Percentiles rank a stretch among this genome's conserved stretches.
These are phyloP conservation scores for Atractosteus spatula DNA, from an alignment of 2,113 vertebrate genomes.

Conservation along the genomic window DNA sequence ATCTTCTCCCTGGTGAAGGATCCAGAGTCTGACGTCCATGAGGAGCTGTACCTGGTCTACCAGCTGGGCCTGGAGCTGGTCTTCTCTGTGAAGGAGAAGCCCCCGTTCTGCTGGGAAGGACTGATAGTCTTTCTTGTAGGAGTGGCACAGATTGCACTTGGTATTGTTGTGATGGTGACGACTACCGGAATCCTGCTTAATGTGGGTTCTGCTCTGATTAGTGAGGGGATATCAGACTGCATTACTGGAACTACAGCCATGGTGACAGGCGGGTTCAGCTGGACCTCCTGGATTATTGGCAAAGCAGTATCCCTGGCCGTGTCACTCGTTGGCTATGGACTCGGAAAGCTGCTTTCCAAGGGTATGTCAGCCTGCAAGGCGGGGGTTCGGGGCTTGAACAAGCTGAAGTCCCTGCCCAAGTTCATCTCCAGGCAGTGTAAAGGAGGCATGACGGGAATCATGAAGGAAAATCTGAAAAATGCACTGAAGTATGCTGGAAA, in stretches of 20 bases:
- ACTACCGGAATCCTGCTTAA: slow-evolving; percentile 6
- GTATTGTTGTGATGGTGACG: slow-evolving; percentile 10
- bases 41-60: slow-evolving; percentile 10
- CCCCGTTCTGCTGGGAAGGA: slow-evolving; percentile 22
- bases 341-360: slow-evolving; percentile 25
- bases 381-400: not conserved
- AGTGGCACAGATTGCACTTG: slow-evolving; percentile 20
- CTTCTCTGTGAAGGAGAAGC: slow-evolving; percentile 23
- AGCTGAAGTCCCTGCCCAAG: slow-evolving; percentile 27
- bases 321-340: slow-evolving; percentile 20
- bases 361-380: slow-evolving; percentile 8
- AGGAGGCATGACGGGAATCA: not conserved
- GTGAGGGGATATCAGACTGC: slow-evolving; percentile 21
- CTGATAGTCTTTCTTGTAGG: slow-evolving; percentile 18
- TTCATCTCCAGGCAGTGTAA: slow-evolving; percentile 9
- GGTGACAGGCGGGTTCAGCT: slow-evolving; percentile 26
- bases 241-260: not conserved
- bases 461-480: slow-evolving; percentile 26
- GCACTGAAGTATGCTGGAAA: slow-evolving; percentile 8
- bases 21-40: slow-evolving; percentile 1
- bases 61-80: slow-evolving; percentile 10
- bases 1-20: slow-evolving; percentile 1
- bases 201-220: slow-evolving; percentile 19
- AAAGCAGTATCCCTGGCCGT: slow-evolving; percentile 23
- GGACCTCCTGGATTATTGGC: slow-evolving; percentile 17